Evolutionary conservation across 23 tunicate species (phyloP), one percentile per base, ranked within the genome.

Genomic region (Phallusia fumigata): DNA sequence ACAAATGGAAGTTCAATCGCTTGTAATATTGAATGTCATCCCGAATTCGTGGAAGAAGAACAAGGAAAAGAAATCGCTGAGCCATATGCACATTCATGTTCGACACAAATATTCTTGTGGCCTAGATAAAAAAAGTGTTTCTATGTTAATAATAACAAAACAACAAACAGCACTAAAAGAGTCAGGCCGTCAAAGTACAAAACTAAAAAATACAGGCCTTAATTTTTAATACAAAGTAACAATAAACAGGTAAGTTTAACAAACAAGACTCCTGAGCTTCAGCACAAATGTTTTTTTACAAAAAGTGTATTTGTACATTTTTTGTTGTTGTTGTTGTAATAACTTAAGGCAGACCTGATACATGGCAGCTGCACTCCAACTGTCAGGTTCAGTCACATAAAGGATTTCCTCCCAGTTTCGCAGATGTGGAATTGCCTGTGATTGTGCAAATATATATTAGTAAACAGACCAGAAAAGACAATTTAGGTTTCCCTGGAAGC

Each of bases 361-460:
- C 88, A 96, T 78, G 28, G 99, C 94, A 35, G 99, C 96, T 5
- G 99, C 96, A 52, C 85, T 90, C 96, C 96, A 96, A 18, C 81
- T 24, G 34, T 96, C 99, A 24, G 99, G 99, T 74, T 89, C 90
- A 21, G 93, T 95, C 53, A 95, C 75, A 77, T 86, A 86, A 19
- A 95, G 74, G 19, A 95, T 82, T 76, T 95, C 91, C 78, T 95
- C 98, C 98, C 98, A 95, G 80, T 95, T 95, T 74, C 69, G 90
- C 35, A 95, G 75, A 83, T 86, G 90, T 13, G 98, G 98, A 33
- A 95, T 53, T 13, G 85, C 93, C 87, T 90, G 69, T 58, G 69
- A 58, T 40, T 40, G 47, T 3, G 10, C 47, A 40, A 40, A 40
- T n/a, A n/a, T n/a, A n/a, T n/a, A n/a, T n/a, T n/a, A 58, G 69